Percentiles rank a stretch among this genome's conserved stretches.
phyloP scores from a whole-genome alignment of 2,888 invertebrate genomes.

The Lumbricus terrestris region DNA sequence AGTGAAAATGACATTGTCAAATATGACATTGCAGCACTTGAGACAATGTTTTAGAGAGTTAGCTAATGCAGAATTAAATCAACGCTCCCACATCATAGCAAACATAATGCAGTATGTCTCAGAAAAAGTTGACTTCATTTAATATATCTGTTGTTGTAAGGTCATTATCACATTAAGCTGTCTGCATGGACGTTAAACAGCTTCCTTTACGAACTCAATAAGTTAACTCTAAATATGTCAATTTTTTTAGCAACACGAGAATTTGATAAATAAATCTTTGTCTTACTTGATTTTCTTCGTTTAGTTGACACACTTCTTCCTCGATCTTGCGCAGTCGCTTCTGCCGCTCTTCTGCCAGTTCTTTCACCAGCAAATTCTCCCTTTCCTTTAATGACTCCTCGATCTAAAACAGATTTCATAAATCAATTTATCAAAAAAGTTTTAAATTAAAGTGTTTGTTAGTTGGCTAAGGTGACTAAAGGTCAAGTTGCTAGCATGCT shows the following conservation, averaged over 20 bases:
- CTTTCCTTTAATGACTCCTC: not conserved
- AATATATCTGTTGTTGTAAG: too few relatives aligned
- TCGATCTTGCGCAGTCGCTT: not conserved
- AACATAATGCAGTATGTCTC: too few relatives aligned
- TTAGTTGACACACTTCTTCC: not conserved
- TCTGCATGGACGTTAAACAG: not conserved
- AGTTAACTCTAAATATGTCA: not conserved
- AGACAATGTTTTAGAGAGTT: not conserved
- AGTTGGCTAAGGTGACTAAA: too few relatives aligned
- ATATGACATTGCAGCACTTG: too few relatives aligned
- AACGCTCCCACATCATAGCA: not conserved
- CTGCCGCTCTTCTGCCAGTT: not conserved
- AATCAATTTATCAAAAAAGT: not conserved
- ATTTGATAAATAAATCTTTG: not conserved
- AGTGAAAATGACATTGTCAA: too few relatives aligned
- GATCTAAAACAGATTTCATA: not conserved
- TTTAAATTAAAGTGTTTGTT: not conserved
- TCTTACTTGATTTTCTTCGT: conserved; percentile 4
- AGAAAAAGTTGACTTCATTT: too few relatives aligned
- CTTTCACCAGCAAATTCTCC: conserved; percentile 8
- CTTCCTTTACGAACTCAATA: not conserved
- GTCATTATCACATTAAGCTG: not conserved
- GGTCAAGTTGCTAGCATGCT: too few relatives aligned
- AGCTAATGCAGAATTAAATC: too few relatives aligned
- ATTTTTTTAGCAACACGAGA: not conserved